These are phyloP conservation scores for Climacteris rufus DNA, from an alignment of 2,113 vertebrate genomes.

Conservation along the genomic window DNA sequence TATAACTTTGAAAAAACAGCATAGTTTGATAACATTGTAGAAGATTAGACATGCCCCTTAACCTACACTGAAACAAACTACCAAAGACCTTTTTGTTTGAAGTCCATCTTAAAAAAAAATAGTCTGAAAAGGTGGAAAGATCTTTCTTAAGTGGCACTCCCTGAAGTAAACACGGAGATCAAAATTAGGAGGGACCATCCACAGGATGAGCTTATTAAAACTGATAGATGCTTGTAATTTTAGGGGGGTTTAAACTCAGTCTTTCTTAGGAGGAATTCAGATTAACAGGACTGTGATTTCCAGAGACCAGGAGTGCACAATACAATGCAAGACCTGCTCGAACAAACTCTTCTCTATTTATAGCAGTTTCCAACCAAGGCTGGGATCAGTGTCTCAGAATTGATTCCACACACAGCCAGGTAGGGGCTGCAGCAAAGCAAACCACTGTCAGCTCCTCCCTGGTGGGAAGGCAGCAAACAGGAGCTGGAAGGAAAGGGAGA, in stretches of 20 bases:
- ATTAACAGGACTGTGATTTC: neutral
- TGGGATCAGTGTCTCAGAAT: fast-evolving
- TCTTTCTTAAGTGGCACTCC: neutral
- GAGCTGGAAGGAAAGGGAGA: neutral
- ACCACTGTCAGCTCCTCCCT: neutral
- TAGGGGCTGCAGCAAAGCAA: neutral
- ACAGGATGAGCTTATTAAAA: neutral
- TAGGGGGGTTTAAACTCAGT: neutral
- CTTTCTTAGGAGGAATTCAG: neutral
- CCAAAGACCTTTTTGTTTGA: neutral
- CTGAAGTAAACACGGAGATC: neutral
- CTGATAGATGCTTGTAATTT: fast-evolving
- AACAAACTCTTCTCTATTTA: neutral
- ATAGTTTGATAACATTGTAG: neutral
- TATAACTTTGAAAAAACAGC: neutral
- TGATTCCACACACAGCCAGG: neutral
- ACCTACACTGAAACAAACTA: neutral
- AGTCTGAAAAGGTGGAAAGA: neutral
- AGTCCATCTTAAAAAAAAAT: neutral
- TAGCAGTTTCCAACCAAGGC: neutral
- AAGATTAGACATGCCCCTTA: neutral
- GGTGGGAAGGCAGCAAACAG: neutral
- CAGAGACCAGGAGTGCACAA: neutral
- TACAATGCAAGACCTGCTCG: neutral
- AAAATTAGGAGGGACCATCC: neutral